Conservation (phyloP, 2,113 vertebrate species). For the Oceanodroma tethys region DNA sequence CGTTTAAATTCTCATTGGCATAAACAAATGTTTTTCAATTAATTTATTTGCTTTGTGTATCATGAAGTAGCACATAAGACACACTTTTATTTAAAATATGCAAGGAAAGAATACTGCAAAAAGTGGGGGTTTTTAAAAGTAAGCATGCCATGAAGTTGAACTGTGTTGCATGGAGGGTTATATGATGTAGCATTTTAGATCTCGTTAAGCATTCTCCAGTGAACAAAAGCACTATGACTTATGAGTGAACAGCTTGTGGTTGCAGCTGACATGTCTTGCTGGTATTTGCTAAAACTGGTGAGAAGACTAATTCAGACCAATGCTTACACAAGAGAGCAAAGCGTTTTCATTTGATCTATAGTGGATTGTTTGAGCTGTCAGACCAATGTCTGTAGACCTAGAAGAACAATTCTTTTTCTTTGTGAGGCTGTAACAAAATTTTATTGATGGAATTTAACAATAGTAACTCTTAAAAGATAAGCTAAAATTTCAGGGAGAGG, state of each 20-base stretch:
- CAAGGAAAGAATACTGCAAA: background rate
- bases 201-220: background rate
- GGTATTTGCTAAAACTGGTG: background rate
- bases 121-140: background rate
- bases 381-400: background rate
- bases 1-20: background rate
- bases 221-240: background rate
- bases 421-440: background rate
- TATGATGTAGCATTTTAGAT: background rate
- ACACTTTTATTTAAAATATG: background rate
- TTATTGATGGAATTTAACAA: background rate
- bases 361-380: constrained; percentile 17
- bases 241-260: background rate
- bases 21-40: background rate
- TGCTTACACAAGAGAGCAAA: constrained; percentile 7
- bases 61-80: background rate
- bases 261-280: constrained; percentile 40
- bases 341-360: constrained; percentile 7
- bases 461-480: background rate
- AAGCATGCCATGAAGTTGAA: background rate
- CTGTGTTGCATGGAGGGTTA: background rate
- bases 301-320: background rate
- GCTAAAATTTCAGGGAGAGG: background rate
- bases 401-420: background rate
- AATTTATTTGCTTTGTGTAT: background rate